Base-by-base conservation (phyloP, 2,888 invertebrate species). In the Timandra comae region DNA sequence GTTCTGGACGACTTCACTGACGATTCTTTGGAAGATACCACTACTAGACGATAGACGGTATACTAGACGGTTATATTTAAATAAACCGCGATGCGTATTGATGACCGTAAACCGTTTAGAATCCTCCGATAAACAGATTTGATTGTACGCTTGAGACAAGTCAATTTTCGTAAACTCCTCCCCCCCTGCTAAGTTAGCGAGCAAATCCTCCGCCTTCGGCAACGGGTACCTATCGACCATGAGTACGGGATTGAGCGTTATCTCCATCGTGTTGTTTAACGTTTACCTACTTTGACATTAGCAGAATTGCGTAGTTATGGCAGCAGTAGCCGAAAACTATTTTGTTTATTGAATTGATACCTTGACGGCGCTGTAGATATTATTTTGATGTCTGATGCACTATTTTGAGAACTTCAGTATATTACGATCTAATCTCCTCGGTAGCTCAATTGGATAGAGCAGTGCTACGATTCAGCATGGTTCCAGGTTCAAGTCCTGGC, bases 241-340 rank as follows among this genome's bases (percentile, higher is more conserved):
- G 6, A 41, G 25, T 1, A 39, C 42, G 3, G 30, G 33, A 25
- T 52, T 49, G 0, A 44, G n/a, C 0, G 41, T 39, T n/a, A n/a
- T n/a, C n/a, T 13, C 55, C 56, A 12, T 52, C 52, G 0, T 46
- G 29, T 25, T 58, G 54, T 2, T 13, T 22, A 30, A n/a, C n/a
- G n/a, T n/a, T n/a, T n/a, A n/a, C n/a, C n/a, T n/a, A n/a, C n/a
- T n/a, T n/a, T n/a, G n/a, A n/a, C n/a, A n/a, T n/a, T n/a, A n/a
- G n/a, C n/a, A n/a, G n/a, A n/a, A n/a, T n/a, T n/a, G n/a, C n/a
- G n/a, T n/a, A n/a, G n/a, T n/a, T n/a, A n/a, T n/a, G n/a, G n/a
- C n/a, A n/a, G n/a, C n/a, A n/a, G n/a, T n/a, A n/a, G n/a, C n/a
- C n/a, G n/a, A n/a, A n/a, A n/a, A n/a, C n/a, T n/a, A n/a, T n/a